Conservation (phyloP, 2,888 invertebrate genomes). For the Calameuta filiformis region DNA sequence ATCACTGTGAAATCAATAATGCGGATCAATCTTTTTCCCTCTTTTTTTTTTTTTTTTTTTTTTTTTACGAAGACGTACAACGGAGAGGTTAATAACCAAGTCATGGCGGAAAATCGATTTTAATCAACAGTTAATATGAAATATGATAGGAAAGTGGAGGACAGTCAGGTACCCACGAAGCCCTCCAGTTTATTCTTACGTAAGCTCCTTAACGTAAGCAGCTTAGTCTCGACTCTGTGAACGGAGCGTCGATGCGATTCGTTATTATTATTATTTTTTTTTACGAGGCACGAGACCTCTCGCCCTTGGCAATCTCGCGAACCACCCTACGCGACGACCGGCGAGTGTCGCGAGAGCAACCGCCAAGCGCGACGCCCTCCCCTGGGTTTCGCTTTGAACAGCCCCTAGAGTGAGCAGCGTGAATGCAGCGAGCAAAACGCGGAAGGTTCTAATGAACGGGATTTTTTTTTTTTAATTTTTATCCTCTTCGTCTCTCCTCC, state of each 20-base stretch:
- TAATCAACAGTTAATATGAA: constrained; percentile 54
- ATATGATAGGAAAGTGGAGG: constrained; percentile 49
- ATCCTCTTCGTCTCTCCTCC: background rate
- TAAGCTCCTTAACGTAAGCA: constrained; percentile 51
- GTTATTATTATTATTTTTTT: background rate
- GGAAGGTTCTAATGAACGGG: too few relatives aligned
- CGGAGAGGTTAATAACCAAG: background rate
- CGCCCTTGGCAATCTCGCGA: too few relatives aligned
- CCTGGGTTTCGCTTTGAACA: too few relatives aligned
- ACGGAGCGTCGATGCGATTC: constrained; percentile 44
- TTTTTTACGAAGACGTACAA: background rate
- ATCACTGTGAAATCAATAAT: background rate
- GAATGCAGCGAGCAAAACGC: too few relatives aligned
- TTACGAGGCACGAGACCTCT: too few relatives aligned
- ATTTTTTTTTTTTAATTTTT: background rate
- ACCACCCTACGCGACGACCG: too few relatives aligned
- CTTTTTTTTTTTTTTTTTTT: background rate
- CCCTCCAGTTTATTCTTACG: constrained; percentile 45
- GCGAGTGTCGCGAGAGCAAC: too few relatives aligned
- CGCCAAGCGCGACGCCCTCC: too few relatives aligned
- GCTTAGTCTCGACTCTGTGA: constrained; percentile 39
- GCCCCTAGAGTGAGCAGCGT: too few relatives aligned
- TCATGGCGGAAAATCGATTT: constrained; percentile 41
- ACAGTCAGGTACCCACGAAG: constrained; percentile 30
- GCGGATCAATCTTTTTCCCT: background rate